phyloP scores from a whole-genome alignment of 2,797 vertebrate species.

The Telmatherina bonti region DNA sequence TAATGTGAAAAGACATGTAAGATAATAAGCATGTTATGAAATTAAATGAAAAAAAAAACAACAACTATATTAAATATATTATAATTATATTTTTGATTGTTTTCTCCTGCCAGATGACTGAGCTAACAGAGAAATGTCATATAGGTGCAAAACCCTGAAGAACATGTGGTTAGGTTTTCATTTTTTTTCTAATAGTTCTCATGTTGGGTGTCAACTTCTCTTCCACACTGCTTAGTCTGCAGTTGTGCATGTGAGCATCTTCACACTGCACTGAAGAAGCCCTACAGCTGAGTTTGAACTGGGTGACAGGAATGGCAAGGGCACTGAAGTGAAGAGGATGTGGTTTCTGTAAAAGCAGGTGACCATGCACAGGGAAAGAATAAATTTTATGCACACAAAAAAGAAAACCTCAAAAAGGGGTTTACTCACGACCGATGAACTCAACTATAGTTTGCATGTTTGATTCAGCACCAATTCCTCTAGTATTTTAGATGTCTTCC shows the following conservation, averaged over 20 bases:
- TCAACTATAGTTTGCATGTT: too few relatives aligned
- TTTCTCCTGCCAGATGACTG: too few relatives aligned
- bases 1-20: slow-evolving; percentile 36
- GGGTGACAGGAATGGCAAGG: slow-evolving; percentile 44
- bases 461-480: too few relatives aligned
- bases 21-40: slow-evolving; percentile 15
- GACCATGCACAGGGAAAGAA: neutral
- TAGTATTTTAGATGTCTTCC: too few relatives aligned
- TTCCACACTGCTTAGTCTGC: slow-evolving; percentile 11
- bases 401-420: too few relatives aligned
- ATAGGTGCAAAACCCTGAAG: neutral
- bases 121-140: too few relatives aligned
- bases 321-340: slow-evolving; percentile 28
- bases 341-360: slow-evolving; percentile 31
- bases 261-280: neutral
- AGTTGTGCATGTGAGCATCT: neutral
- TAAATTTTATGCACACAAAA: neutral
- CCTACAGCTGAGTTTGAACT: slow-evolving; percentile 9
- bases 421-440: too few relatives aligned
- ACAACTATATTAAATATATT: too few relatives aligned
- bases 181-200: neutral
- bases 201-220: neutral
- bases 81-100: too few relatives aligned
- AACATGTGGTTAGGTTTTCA: neutral
- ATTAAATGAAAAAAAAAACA: too few relatives aligned